Evolutionary conservation across 1,140 invertebrate species (phyloP), one percentile per base, ranked within the genome.

Genomic region (Drosophila ironensis): DNA sequence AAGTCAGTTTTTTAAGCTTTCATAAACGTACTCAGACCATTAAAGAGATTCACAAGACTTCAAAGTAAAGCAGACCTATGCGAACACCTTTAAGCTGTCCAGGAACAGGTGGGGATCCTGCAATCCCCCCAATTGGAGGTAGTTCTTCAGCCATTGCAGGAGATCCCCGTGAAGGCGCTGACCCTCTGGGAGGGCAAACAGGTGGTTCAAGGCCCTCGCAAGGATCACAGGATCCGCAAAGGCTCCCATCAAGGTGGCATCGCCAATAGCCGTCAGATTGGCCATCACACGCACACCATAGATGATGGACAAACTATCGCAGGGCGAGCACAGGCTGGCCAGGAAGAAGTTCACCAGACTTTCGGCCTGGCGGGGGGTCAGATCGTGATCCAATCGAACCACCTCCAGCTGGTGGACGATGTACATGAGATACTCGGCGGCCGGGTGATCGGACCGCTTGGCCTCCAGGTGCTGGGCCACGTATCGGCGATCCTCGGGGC

Each of bases 221-320:
- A 89, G 17, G 0, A 38, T 30, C 0, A 30, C n/a, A 0, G 19
- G 16, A 3, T 53, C 44, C 4, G 42, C 42, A 2, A 64, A 11
- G 0, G 5, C 0, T n/a, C 56, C 56, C 0, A 63, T 19, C 0
- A 72, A 7, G 8, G 54, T 22, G 2, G 61, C 17, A 6, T 40
- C 12, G 0, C 25, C 41, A 6, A 7, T 5, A 8, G 61, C 75
- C 22, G 80, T 44, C 1, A 87, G 7, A 52, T 89, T 89, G n/a
- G 56, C 17, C 3, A 88, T 20, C 1, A 89, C 50, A 0, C 75
- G 75, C 1, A 89, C 37, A 4, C 66, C 60, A 42, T 86, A 89
- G 1, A 64, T n/a, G 0, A 71, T 14, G n/a, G 30, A 27, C 8
- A 84, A 4, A 1, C 44, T 42, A 1, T 59, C 28, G 0, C 35